These are phyloP conservation scores for Callipepla californica DNA, from an alignment of 2,113 vertebrate genomes.

Conservation along the genomic window DNA sequence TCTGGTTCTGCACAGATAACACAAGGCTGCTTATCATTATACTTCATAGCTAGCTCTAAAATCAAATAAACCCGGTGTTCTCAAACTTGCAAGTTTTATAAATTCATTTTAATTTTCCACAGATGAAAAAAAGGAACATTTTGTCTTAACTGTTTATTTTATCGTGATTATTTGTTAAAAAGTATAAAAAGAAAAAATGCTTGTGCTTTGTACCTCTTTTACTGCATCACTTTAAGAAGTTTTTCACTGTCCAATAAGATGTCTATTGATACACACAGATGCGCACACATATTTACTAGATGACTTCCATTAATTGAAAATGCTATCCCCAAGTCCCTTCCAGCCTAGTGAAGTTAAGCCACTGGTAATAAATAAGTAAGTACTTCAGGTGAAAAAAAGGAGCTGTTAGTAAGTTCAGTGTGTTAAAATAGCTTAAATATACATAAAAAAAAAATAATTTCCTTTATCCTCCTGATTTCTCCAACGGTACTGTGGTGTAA, in stretches of 20 bases:
- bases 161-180: neutral
- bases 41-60: neutral
- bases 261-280: neutral
- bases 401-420: neutral
- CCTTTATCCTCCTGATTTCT: neutral
- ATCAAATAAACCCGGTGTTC: neutral
- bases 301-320: neutral
- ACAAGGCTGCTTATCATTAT: neutral
- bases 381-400: neutral
- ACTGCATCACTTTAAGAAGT: neutral
- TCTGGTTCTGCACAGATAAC: neutral
- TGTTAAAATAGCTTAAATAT: neutral
- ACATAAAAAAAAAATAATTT: neutral
- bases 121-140: neutral
- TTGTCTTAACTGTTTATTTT: neutral
- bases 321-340: neutral
- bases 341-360: neutral
- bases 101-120: neutral
- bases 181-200: neutral
- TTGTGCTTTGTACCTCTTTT: neutral
- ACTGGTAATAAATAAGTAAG: neutral
- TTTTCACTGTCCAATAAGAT: neutral
- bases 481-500: neutral
- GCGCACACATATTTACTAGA: neutral
- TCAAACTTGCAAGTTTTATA: neutral